These are phyloP conservation scores for Cephalopholis sonnerati DNA, from an alignment of 2,113 vertebrate genomes.

Conservation along the genomic window DNA sequence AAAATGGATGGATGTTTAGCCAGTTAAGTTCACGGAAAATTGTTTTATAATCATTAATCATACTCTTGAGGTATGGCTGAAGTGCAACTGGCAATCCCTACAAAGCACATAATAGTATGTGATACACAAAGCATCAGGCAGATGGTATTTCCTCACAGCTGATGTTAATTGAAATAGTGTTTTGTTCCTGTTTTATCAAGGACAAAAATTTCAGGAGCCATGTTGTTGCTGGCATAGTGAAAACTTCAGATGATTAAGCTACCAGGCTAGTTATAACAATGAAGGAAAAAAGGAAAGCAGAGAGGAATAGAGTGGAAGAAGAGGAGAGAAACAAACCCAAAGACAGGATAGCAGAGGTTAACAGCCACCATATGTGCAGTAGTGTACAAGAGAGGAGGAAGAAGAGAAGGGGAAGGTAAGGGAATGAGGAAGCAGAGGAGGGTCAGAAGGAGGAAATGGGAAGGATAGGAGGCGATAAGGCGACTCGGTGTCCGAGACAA, in stretches of 20 bases:
- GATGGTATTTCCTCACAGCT: not conserved
- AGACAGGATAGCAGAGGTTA: not conserved
- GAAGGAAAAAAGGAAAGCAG: not conserved
- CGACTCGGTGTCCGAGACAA: conserved; percentile 71
- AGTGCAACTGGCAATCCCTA: too few species aligned
- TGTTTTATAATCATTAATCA: too few species aligned
- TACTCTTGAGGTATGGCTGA: too few species aligned
- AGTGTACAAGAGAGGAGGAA: not conserved
- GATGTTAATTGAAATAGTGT: not conserved
- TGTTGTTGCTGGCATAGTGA: not conserved
- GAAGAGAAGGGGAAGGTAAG: conserved; percentile 3
- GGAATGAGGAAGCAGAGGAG: conserved; percentile 19
- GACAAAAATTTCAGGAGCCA: not conserved
- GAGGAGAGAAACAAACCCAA: not conserved
- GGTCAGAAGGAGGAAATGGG: conserved; percentile 24
- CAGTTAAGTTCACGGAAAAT: too few species aligned
- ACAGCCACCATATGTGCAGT: not conserved
- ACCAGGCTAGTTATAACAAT: not conserved
- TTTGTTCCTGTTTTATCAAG: not conserved
- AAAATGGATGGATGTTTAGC: too few species aligned
- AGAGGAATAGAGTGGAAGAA: not conserved
- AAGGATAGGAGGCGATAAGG: conserved; percentile 60
- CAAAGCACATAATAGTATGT: not conserved
- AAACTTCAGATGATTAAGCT: not conserved
- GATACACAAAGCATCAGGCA: not conserved